A percentile compares a stretch with the other conserved stretches of the same genome.
Evolutionary conservation across 2,797 vertebrate species (phyloP).

Genomic region (Phalloptychus januarius): DNA sequence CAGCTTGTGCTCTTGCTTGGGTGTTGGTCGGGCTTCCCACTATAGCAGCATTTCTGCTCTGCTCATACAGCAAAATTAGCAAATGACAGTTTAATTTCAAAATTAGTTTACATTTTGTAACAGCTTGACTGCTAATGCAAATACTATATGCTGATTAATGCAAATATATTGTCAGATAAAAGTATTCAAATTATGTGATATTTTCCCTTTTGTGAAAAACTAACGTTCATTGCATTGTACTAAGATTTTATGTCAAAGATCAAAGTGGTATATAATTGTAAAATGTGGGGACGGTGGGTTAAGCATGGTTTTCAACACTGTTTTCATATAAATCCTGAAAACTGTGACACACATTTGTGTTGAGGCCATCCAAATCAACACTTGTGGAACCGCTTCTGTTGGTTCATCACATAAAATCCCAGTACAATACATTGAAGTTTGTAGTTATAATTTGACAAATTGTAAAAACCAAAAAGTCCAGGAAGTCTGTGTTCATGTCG

Average conservation of each 20-base stretch:
- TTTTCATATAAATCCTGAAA: background rate
- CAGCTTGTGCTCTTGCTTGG: slow-evolving; percentile 28
- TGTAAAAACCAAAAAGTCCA: background rate
- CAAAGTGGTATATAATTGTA: background rate
- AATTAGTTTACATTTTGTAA: slow-evolving; percentile 31
- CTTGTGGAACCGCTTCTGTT: background rate
- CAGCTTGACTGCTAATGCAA: slow-evolving; percentile 36
- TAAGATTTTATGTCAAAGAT: background rate
- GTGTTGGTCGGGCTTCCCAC: slow-evolving; percentile 30
- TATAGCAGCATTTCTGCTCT: slow-evolving; percentile 34
- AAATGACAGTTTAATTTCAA: slow-evolving; percentile 42
- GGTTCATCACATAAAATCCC: background rate
- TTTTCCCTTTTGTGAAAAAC: background rate
- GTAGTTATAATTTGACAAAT: background rate
- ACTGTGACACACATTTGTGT: background rate
- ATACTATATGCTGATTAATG: background rate
- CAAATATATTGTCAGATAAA: background rate
- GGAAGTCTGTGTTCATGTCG: slow-evolving; percentile 34
- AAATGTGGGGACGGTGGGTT: background rate
- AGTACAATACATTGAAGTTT: background rate
- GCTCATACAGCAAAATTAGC: slow-evolving; percentile 40
- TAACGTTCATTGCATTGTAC: background rate
- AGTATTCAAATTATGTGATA: background rate
- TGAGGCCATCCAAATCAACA: background rate
- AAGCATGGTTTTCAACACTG: background rate